These are phyloP conservation scores for Sakesphorus luctuosus DNA, from an alignment of 2,113 vertebrate species.

Conservation along the genomic window DNA sequence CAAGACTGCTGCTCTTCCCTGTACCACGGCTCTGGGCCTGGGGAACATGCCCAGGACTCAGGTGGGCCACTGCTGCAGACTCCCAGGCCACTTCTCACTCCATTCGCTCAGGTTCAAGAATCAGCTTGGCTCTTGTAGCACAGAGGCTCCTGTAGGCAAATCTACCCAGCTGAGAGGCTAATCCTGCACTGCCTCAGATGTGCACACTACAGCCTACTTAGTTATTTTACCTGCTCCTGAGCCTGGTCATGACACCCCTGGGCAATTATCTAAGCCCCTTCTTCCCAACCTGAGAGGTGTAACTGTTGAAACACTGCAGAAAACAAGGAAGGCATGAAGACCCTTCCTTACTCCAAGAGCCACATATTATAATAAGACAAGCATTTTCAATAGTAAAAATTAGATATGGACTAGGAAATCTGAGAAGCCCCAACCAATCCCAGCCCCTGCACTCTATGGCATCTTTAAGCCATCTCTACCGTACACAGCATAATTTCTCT, in stretches of 20 bases:
- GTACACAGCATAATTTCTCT: neutral
- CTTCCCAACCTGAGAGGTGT: neutral
- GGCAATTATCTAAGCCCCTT: neutral
- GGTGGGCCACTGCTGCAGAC: neutral
- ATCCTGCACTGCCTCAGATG: neutral
- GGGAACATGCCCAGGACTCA: accelerated
- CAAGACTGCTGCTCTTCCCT: neutral
- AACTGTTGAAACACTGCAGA: neutral
- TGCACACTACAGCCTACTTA: neutral
- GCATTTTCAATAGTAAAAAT: neutral
- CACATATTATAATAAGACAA: neutral
- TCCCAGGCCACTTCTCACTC: neutral
- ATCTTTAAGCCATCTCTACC: neutral
- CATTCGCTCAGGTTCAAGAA: neutral
- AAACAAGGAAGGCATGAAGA: neutral
- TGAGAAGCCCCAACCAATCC: neutral
- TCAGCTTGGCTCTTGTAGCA: neutral
- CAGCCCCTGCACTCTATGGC: neutral
- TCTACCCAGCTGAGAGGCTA: neutral
- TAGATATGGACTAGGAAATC: neutral
- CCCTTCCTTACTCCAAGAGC: neutral
- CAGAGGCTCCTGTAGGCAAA: neutral
- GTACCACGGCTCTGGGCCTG: neutral
- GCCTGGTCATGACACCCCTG: neutral
- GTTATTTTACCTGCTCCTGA: neutral